These are phyloP conservation scores for Panopea generosa DNA, from an alignment of 2,888 invertebrate species.

Conservation along the genomic window DNA sequence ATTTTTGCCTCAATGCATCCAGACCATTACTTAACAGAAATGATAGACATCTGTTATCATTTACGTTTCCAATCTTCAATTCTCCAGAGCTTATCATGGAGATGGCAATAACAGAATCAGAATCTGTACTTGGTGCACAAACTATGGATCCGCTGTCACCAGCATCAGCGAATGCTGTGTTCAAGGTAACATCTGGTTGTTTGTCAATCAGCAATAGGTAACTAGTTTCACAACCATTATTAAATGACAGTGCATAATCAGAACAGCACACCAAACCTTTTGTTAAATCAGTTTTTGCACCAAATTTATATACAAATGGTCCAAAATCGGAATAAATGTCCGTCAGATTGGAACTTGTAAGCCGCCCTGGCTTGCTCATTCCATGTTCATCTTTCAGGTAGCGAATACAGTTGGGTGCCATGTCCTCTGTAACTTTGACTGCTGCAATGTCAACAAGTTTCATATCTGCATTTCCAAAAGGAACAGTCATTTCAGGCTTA, in stretches of 20 bases:
- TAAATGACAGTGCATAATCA: slow-evolving; percentile 11
- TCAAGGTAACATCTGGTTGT: slow-evolving; percentile 6
- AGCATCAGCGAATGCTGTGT: slow-evolving; percentile 11
- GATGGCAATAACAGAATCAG: slow-evolving; percentile 17
- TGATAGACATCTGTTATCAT: slow-evolving; percentile 7
- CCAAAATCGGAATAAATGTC: not conserved
- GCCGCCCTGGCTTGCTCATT: not conserved
- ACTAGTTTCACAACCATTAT: not conserved
- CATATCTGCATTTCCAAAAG: not conserved
- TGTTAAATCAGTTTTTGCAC: slow-evolving; percentile 23
- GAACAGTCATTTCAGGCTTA: slow-evolving; percentile 5
- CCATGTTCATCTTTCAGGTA: slow-evolving; percentile 37
- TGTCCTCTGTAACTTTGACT: slow-evolving; percentile 9
- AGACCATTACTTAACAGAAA: slow-evolving; percentile 28
- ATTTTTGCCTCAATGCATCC: slow-evolving; percentile 12
- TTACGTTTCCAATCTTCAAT: slow-evolving; percentile 9
- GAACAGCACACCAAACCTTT: slow-evolving; percentile 28
- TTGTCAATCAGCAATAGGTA: slow-evolving; percentile 30
- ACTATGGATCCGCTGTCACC: slow-evolving; percentile 35
- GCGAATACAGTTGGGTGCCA: slow-evolving; percentile 9
- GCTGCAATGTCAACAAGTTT: slow-evolving; percentile 38
- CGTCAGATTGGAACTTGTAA: not conserved
- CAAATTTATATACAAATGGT: slow-evolving; percentile 30
- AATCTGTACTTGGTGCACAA: slow-evolving; percentile 15
- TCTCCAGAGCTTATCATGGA: slow-evolving; percentile 26